Percentiles rank a stretch among this genome's conserved stretches.
These are phyloP conservation scores for Megalurothrips usitatus DNA, from an alignment of 2,888 invertebrate species.

Conservation along the genomic window DNA sequence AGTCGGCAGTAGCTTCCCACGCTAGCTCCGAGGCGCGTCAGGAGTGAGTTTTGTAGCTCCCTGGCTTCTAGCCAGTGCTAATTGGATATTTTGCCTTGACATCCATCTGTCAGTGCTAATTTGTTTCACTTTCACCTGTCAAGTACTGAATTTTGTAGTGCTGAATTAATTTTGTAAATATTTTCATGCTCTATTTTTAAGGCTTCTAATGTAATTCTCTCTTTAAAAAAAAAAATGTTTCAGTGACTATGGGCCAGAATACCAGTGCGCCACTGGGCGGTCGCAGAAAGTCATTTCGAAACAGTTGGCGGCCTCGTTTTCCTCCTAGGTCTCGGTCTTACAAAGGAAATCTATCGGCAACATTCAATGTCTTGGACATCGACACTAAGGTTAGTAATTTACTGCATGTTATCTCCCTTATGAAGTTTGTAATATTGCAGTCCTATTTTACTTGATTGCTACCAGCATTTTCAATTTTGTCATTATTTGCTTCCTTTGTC, in stretches of 20 bases:
- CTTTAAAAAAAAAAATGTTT: background rate
- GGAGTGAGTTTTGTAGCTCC: background rate
- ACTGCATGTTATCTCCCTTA: conserved; percentile 40
- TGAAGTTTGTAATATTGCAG: conserved; percentile 39
- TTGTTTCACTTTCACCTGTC: background rate
- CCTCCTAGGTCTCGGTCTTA: conserved; percentile 44
- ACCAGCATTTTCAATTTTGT: conserved; percentile 37
- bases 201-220: background rate
- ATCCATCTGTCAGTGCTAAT: background rate
- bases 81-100: background rate
- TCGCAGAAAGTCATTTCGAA: conserved; percentile 45
- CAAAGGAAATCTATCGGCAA: conserved; percentile 49
- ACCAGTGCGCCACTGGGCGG: conserved; percentile 44
- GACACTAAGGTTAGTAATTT: conserved; percentile 34
- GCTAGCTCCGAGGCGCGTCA: background rate
- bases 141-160: background rate
- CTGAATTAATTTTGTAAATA: background rate
- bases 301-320: conserved; percentile 43
- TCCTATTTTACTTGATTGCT: no score
- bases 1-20: background rate
- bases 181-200: background rate
- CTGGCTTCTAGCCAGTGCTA: background rate
- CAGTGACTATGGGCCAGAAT: conserved; percentile 45
- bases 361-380: conserved; percentile 50
- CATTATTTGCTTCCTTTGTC: conserved; percentile 35